Evolutionary conservation across 2,888 invertebrate species (phyloP).

Genomic region (Cephonodes hylas): DNA sequence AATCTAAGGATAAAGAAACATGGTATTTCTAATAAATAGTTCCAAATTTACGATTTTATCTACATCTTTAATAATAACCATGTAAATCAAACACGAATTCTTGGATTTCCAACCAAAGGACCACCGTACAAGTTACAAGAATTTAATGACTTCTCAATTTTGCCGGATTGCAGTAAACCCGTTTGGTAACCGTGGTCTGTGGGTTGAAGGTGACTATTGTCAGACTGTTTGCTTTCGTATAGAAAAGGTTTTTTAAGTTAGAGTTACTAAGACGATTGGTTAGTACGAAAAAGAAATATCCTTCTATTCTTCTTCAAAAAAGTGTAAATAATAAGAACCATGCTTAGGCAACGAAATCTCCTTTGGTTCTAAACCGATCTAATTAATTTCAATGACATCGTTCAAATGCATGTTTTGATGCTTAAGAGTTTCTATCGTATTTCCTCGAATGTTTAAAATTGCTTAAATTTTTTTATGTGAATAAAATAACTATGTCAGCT

Average conservation of each 20-base stretch:
- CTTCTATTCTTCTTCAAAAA: no score
- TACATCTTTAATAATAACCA: neutral
- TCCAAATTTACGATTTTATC: neutral
- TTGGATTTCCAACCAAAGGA: neutral
- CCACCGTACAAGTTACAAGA: neutral
- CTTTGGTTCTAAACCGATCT: no score
- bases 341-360: no score
- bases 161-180: neutral
- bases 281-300: no score
- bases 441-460: no score
- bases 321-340: no score
- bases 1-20: neutral
- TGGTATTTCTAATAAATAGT: neutral
- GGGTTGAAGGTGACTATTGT: neutral
- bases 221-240: neutral
- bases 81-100: neutral
- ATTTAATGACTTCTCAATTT: neutral
- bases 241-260: neutral
- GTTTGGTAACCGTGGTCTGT: neutral
- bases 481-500: no score
- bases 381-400: no score
- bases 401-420: no score
- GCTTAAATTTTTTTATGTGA: no score
- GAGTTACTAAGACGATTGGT: neutral
- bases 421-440: no score